phyloP scores from a whole-genome alignment of 2,113 vertebrate species.

The Hirundichthys speculiger region DNA sequence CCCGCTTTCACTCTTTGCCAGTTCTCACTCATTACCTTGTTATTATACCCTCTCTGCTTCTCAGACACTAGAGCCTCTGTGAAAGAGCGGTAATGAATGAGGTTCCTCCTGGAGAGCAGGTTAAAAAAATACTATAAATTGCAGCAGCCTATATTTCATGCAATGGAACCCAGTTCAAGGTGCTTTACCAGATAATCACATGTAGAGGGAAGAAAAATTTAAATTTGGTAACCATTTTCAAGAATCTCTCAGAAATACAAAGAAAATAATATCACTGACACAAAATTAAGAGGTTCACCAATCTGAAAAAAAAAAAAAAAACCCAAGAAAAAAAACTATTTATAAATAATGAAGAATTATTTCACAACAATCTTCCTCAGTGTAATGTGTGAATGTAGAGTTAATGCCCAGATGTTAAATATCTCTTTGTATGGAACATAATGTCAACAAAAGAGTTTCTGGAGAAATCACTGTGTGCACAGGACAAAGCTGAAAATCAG shows the following conservation, averaged over 20 bases:
- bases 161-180: constrained; percentile 2
- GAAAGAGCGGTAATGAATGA: constrained; percentile 23
- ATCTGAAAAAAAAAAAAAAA: too few species aligned
- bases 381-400: too few species aligned
- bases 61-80: constrained; percentile 8
- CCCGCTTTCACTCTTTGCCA: constrained; percentile 7
- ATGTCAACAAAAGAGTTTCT: too few species aligned
- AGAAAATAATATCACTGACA: constrained; percentile 1
- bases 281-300: too few species aligned
- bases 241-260: not conserved
- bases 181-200: not conserved
- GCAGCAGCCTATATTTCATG: not conserved
- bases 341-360: too few species aligned
- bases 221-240: not conserved
- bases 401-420: too few species aligned
- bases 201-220: not conserved
- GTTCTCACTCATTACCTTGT: constrained; percentile 45
- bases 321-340: too few species aligned
- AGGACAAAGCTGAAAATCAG: too few species aligned
- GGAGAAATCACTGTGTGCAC: too few species aligned
- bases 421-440: too few species aligned
- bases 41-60: constrained; percentile 33
- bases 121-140: constrained; percentile 16
- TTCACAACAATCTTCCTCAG: too few species aligned
- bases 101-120: constrained; percentile 24